Evolutionary conservation across 2,888 invertebrate genomes (phyloP).

Genomic region (Erynnis tages): DNA sequence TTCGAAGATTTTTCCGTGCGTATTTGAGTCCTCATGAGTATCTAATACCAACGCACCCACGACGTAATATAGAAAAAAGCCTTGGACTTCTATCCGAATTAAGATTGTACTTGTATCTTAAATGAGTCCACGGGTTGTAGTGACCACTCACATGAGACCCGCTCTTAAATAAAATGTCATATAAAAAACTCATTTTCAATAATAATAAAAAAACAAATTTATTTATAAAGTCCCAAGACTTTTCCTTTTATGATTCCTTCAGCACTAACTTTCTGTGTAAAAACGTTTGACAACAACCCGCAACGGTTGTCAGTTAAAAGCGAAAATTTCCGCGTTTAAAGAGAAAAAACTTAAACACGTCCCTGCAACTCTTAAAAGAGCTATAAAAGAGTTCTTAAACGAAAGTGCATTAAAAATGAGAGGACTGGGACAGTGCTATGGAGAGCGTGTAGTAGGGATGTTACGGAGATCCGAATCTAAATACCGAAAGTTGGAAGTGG

Average conservation of each 20-base stretch:
- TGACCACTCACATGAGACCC: no score
- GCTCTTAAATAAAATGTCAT: no score
- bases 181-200: background rate
- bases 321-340: constrained; percentile 46
- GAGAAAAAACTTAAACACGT: constrained; percentile 51
- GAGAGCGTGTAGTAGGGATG: constrained; percentile 25
- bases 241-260: background rate
- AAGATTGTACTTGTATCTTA: no score
- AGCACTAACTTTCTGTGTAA: constrained; percentile 22
- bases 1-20: no score
- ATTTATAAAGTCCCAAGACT: background rate
- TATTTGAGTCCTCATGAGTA: no score
- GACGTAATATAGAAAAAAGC: no score
- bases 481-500: no score
- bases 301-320: constrained; percentile 37
- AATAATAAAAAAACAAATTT: background rate
- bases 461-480: no score
- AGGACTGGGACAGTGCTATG: constrained; percentile 51
- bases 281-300: constrained; percentile 31
- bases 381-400: constrained; percentile 64
- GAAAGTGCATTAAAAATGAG: constrained; percentile 79
- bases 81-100: no score
- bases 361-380: constrained; percentile 62
- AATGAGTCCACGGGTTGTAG: no score
- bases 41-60: no score